phyloP scores from a whole-genome alignment of 2,797 vertebrate species.

The Orientallactaga sibirica region DNA sequence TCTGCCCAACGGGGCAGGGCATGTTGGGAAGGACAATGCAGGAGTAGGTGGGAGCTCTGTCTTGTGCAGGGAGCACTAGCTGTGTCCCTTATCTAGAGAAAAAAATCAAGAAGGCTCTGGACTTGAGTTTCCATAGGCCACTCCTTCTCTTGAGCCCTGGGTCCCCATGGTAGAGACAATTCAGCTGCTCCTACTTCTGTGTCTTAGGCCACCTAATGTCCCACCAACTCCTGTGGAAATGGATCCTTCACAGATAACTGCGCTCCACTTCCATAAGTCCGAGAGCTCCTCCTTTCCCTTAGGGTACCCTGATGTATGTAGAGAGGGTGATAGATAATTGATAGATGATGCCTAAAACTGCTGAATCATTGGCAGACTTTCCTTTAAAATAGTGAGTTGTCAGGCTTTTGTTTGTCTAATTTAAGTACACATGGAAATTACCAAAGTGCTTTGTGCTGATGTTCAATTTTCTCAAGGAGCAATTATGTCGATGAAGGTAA shows the following conservation, averaged over 20 bases:
- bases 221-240: not conserved
- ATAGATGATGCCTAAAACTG: not conserved
- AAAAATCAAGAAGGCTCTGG: not conserved
- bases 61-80: not conserved
- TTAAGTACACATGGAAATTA: not conserved
- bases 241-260: not conserved
- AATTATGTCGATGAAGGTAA: not conserved
- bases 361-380: not conserved
- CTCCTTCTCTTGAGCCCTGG: not conserved
- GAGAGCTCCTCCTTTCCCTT: not conserved
- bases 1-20: not conserved
- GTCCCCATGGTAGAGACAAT: not conserved
- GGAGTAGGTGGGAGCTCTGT: too few species aligned
- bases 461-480: not conserved
- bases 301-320: not conserved
- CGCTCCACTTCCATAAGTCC: not conserved
- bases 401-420: not conserved
- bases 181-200: not conserved
- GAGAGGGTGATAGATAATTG: not conserved
- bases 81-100: not conserved
- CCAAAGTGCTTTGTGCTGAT: not conserved
- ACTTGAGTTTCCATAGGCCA: not conserved
- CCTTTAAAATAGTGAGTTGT: not conserved
- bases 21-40: not conserved
- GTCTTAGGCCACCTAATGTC: too few species aligned